A percentile compares a stretch with the other conserved stretches of the same genome.
Conservation (phyloP, 37 sponge, comb jelly and placozoan genomes). For the Sycon ciliatum region DNA sequence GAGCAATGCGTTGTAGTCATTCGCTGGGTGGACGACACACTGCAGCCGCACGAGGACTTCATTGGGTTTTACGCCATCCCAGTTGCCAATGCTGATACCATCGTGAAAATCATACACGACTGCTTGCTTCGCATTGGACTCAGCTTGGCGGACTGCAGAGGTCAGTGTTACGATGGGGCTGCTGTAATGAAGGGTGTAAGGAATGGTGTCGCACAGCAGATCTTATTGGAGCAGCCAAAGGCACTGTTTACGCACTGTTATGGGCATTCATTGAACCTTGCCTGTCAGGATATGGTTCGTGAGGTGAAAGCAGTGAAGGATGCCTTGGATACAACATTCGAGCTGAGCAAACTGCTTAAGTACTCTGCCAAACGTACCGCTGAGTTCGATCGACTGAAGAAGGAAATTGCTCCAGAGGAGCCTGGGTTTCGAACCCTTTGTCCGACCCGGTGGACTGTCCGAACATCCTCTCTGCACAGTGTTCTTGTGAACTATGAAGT, state of each 20-base stretch:
- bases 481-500: conserved; percentile 40
- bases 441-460: conserved; percentile 40
- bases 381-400: conserved; percentile 33
- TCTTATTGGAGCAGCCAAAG: conserved; percentile 23
- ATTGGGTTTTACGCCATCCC: conserved; percentile 28
- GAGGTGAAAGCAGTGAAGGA: conserved; percentile 38
- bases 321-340: conserved; percentile 42
- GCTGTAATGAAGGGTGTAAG: conserved; percentile 30
- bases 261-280: conserved; percentile 58
- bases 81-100: conserved; percentile 12
- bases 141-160: conserved; percentile 30
- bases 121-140: conserved; percentile 30
- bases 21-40: conserved; percentile 31
- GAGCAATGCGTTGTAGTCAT: conserved; percentile 46
- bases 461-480: conserved; percentile 37
- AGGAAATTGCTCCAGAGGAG: conserved; percentile 15
- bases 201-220: conserved; percentile 26
- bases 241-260: conserved; percentile 35
- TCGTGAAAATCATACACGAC: conserved; percentile 26
- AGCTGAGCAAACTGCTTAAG: conserved; percentile 50
- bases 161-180: conserved; percentile 61
- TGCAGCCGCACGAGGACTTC: conserved; percentile 40
- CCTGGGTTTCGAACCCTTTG: too few species aligned
- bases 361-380: conserved; percentile 53
- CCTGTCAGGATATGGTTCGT: conserved; percentile 38